These are phyloP conservation scores for Littorina saxatilis DNA, from an alignment of 1,140 invertebrate genomes.

Conservation along the genomic window DNA sequence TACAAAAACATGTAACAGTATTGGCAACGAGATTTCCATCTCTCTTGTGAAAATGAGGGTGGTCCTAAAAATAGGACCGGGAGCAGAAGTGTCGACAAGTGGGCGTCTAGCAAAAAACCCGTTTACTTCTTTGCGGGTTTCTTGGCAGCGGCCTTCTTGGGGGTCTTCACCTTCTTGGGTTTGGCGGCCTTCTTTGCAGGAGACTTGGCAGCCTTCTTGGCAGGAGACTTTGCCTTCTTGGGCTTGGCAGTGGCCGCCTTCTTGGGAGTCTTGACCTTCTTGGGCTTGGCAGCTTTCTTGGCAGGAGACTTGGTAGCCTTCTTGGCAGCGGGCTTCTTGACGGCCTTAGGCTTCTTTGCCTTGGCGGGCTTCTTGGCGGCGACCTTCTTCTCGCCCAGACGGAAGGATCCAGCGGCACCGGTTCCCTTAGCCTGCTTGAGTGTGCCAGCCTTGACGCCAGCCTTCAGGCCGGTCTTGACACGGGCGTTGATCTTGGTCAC, in stretches of 20 bases:
- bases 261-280: slow-evolving; percentile 44
- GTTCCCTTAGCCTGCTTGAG: slow-evolving; percentile 70
- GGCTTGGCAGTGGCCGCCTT: slow-evolving; percentile 38
- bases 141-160: slow-evolving; percentile 45
- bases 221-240: slow-evolving; percentile 40
- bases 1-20: no score
- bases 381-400: slow-evolving; percentile 56
- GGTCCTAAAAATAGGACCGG: neutral
- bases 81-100: no score
- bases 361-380: slow-evolving; percentile 35
- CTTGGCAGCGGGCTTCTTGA: no score
- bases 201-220: slow-evolving; percentile 37
- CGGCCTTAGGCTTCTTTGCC: slow-evolving; percentile 47
- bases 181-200: slow-evolving; percentile 39
- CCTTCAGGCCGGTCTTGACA: slow-evolving; percentile 63
- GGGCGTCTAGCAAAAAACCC: no score
- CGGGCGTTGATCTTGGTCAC: slow-evolving; percentile 60
- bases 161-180: slow-evolving; percentile 32
- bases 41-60: slow-evolving; percentile 15
- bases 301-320: slow-evolving; percentile 42
- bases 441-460: slow-evolving; percentile 60
- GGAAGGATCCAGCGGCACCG: slow-evolving; percentile 73
- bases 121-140: slow-evolving; percentile 34
- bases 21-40: neutral
- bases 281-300: slow-evolving; percentile 28